Evolutionary conservation across 2,113 vertebrate genomes (phyloP), one percentile per base, ranked within the genome.

Genomic region (Copsychus sechellarum): DNA sequence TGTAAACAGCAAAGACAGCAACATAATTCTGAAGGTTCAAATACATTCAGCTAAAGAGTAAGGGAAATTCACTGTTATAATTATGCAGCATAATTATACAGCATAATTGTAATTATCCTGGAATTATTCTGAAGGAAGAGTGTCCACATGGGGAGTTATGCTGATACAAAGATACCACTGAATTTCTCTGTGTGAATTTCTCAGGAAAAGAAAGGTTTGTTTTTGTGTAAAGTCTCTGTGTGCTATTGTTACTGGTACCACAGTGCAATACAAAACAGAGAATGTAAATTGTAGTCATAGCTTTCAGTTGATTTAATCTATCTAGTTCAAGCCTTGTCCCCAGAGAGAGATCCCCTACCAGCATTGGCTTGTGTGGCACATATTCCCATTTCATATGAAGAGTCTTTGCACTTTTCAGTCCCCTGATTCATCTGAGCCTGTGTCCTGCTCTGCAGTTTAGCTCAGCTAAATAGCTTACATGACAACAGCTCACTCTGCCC

Each of bases 231-330:
- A 92, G 43, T n/a, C 31, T 92, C 65, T 92, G 43, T 91, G 71
- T 87, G 60, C 45, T 91, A 53, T 81, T 61, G 24, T 81, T 95
- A 53, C 81, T 77, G 77, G 62, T 62, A 92, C 64, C 67, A 70
- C 42, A 54, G 50, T 34, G 71, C 62, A 85, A 88, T 80, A 70
- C 82, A 92, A 94, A 95, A 88, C 50, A 93, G 64, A 61, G 74
- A 93, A 93, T 83, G 79, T 70, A 94, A 92, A 94, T 93, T 81
- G 81, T 87, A 90, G 61, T 64, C 87, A 73, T 90, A 93, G 88
- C 33, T 94, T 95, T 94, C 88, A 66, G 95, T 40, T 83, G 67
- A 93, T 94, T 93, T 94, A 88, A 92, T 93, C 88, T 96, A 77
- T 86, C 82, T 90, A 62, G 72, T 90, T 92, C 90, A 86, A 90